Conservation (phyloP, 2,797 vertebrate species). For the Scolopax rusticola region DNA sequence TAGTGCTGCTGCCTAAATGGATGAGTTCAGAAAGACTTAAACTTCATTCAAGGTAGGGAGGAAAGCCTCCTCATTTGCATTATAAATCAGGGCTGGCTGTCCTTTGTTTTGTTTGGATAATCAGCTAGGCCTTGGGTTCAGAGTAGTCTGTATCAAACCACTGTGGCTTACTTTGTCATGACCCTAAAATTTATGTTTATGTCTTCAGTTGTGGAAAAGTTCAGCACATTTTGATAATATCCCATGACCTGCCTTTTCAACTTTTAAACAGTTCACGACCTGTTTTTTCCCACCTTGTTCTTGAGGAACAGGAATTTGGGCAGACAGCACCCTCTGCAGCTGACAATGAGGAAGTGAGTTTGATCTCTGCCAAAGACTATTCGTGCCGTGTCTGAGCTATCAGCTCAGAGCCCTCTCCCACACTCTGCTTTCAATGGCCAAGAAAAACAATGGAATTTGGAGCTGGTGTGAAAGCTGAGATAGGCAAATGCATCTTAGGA, state of each 20-base stretch:
- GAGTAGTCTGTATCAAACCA: too few relatives aligned
- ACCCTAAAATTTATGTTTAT: neutral
- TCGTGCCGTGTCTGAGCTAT: neutral
- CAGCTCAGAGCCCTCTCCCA: neutral
- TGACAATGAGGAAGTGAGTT: neutral
- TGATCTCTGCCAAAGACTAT: neutral
- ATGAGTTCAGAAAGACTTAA: neutral
- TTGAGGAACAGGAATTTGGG: neutral
- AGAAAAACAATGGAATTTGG: neutral
- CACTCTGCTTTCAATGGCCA: neutral
- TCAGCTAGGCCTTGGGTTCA: neutral
- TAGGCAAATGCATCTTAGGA: neutral
- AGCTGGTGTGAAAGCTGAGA: neutral
- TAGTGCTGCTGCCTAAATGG: neutral
- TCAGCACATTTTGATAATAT: neutral
- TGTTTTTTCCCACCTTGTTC: neutral
- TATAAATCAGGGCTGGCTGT: neutral
- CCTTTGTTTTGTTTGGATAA: neutral
- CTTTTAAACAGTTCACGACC: neutral
- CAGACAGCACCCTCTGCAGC: slow-evolving; percentile 65
- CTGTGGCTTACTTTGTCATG: fast-evolving
- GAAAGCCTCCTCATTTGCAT: fast-evolving
- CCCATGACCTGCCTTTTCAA: neutral
- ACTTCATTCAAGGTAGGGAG: neutral
- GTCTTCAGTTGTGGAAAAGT: neutral